Conservation (phyloP, 2,888 invertebrate genomes). For the Cerastoderma edule region DNA sequence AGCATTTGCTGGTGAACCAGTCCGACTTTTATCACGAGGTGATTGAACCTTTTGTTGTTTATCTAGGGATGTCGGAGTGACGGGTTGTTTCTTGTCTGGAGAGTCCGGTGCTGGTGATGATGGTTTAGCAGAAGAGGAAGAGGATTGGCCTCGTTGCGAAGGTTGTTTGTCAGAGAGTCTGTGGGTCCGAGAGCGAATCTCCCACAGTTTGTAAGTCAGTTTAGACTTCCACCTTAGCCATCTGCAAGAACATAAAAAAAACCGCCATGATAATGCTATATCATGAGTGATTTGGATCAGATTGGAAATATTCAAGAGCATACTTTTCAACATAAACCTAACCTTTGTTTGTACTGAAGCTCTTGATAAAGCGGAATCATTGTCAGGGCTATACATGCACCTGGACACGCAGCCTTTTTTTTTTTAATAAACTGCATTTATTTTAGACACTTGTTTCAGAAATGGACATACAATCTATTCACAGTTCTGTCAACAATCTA, state of each 20-base stretch:
- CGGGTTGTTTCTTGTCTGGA: conserved; percentile 4
- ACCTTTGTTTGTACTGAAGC: too few relatives aligned
- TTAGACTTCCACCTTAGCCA: conserved; percentile 77
- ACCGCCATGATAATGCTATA: too few relatives aligned
- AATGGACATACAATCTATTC: too few relatives aligned
- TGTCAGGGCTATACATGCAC: too few relatives aligned
- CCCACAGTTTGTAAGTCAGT: conserved; percentile 68
- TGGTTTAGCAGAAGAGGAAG: background rate
- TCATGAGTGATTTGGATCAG: too few relatives aligned
- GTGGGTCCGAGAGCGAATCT: conserved; percentile 57
- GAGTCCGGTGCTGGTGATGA: conserved; percentile 24
- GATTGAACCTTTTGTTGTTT: background rate
- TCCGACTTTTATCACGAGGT: background rate
- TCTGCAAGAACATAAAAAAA: conserved; percentile 65
- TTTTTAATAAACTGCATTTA: too few relatives aligned
- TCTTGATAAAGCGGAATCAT: too few relatives aligned
- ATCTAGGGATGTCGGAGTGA: background rate
- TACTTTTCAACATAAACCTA: too few relatives aligned
- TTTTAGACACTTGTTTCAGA: too few relatives aligned
- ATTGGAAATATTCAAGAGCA: too few relatives aligned
- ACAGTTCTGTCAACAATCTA: too few relatives aligned
- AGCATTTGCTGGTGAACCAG: conserved; percentile 2
- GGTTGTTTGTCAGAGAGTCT: conserved; percentile 7
- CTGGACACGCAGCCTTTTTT: too few relatives aligned
- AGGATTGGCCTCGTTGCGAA: background rate